A percentile compares a stretch with the other conserved stretches of the same genome.
Conservation (phyloP, 2,797 vertebrate genomes). For the Pipistrellus pygmaeus region DNA sequence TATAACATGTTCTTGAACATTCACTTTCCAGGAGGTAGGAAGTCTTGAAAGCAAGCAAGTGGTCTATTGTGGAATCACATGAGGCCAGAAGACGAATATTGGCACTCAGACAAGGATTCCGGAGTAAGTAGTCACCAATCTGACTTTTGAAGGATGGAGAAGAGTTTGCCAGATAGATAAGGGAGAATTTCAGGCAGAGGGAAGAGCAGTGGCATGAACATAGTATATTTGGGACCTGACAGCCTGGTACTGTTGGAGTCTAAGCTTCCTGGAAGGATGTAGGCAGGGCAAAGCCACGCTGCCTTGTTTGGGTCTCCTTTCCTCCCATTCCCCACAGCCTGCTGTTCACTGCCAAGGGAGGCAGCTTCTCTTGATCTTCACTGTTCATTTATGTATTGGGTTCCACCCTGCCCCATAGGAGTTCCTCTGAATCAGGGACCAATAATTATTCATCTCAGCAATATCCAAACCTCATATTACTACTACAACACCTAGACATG, state of each 20-base stretch:
- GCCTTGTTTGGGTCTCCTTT: neutral
- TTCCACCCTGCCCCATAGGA: neutral
- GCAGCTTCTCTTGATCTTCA: neutral
- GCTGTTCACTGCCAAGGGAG: neutral
- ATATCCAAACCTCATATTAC: too few species aligned
- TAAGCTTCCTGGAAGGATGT: neutral
- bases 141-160: neutral
- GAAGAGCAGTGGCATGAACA: neutral
- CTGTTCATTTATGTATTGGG: neutral
- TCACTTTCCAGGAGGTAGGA: neutral
- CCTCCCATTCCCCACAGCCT: neutral
- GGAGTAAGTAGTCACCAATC: neutral
- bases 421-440: neutral
- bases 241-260: neutral
- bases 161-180: neutral
- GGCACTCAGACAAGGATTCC: neutral
- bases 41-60: neutral
- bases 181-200: neutral
- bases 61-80: neutral
- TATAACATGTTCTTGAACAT: neutral
- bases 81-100: neutral
- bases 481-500: too few species aligned
- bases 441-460: neutral
- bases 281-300: neutral
- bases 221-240: neutral